Evolutionary conservation across 2,113 vertebrate genomes (phyloP), one percentile per base, ranked within the genome.

Genomic region (Hypocryptadius cinnamomeus): DNA sequence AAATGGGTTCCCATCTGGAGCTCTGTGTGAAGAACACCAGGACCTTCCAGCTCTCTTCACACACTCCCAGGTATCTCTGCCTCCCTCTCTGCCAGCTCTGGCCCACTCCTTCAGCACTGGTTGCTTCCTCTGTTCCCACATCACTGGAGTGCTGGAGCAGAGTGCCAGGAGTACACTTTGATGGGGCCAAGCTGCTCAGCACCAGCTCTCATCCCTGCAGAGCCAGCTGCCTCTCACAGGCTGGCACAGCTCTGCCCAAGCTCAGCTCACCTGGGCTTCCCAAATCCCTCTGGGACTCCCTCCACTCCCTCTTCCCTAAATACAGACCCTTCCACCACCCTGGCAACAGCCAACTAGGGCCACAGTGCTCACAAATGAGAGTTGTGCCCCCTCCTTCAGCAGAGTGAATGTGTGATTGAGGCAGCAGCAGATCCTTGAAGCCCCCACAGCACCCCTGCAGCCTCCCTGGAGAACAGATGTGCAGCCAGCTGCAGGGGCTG

Each of bases 101-200:
- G 50, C 47, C 45, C 54, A n/a, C n/a, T n/a, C n/a, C n/a, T n/a
- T n/a, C n/a, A n/a, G n/a, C n/a, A n/a, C n/a, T 57, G 0, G 6
- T 50, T 72, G 59, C 8, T 8, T 4, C n/a, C 59, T 59, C 11
- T 56, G 15, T 8, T n/a, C 24, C 64, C 60, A 28, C 37, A 10
- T 20, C 18, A 39, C 60, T n/a, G 64, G 12, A 27, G 2, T 0
- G 1, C 16, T 7, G 56, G 9, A 59, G 59, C 63, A 33, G 42
- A 20, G 54, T 30, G 37, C 42, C 37, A 72, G 13, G 16, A 60
- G 21, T 7, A 53, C 44, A 6, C 63, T 33, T 9, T 10, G 11
- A 39, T 6, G 66, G 59, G 28, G 63, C 59, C 69, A 15, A n/a
- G n/a, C n/a, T 35, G 61, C 85, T 21, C 45, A 45, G 78, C 40